These are phyloP conservation scores for Sweltsa coloradensis DNA, from an alignment of 1,140 invertebrate species.

Conservation along the genomic window DNA sequence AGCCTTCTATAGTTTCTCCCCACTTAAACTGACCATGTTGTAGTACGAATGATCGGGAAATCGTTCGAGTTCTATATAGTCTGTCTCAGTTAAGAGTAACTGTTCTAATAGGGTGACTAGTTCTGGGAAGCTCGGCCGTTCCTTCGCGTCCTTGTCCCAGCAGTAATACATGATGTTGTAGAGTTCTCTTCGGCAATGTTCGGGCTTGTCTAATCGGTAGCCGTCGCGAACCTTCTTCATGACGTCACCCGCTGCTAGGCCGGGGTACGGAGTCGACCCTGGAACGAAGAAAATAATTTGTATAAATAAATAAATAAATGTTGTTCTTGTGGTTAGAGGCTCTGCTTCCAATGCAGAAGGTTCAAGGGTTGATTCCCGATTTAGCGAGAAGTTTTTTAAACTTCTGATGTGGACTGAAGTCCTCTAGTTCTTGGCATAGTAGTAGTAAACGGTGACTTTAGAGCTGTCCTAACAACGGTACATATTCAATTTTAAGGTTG, in stretches of 20 bases:
- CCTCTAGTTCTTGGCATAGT: too few species aligned
- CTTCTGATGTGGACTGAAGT: too few species aligned
- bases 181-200: conserved; percentile 75
- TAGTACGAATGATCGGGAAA: conserved; percentile 93
- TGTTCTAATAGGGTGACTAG: conserved; percentile 66
- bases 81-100: conserved; percentile 73
- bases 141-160: conserved; percentile 70
- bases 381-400: too few species aligned
- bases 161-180: conserved; percentile 93
- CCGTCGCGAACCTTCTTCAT: conserved; percentile 49
- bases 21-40: conserved; percentile 74
- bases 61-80: conserved; percentile 83
- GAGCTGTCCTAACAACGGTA: too few species aligned
- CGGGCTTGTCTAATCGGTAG: conserved; percentile 73
- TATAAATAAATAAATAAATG: too few species aligned
- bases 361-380: too few species aligned
- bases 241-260: conserved; percentile 70
- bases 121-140: conserved; percentile 67
- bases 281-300: too few species aligned
- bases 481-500: too few species aligned
- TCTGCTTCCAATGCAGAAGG: too few species aligned
- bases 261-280: conserved; percentile 82
- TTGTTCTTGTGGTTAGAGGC: too few species aligned
- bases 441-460: too few species aligned
- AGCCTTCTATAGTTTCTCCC: conserved; percentile 71